Base-by-base conservation (phyloP, 2,113 vertebrate species). In the Ciconia stormi region DNA sequence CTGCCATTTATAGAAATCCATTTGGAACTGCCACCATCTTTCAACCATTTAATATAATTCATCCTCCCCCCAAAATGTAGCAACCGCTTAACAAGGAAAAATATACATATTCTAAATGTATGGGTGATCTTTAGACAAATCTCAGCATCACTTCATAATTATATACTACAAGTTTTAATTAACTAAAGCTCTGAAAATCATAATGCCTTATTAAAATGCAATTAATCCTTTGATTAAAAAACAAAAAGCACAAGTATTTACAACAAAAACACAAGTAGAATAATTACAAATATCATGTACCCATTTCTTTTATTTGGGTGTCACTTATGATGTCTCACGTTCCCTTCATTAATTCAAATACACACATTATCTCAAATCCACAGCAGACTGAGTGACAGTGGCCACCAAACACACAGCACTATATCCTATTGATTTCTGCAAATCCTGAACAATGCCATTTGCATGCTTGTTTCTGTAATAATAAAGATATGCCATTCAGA, bases 401-500 rank as follows among this genome's bases (percentile, higher is more conserved):
- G 98, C 98, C 99, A 99, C 99, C 99, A 99, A 99, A 99, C 99
- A 99, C 99, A 99, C 98, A 99, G 98, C 98, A 99, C 99, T 99
- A 99, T 99, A 99, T 99, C 99, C 99, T 99, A 99, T 99, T 99
- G 99, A 99, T 99, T 99, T 99, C 99, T 99, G 99, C 99, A 99
- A 99, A 99, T 99, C 99, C 99, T 97, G 99, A 99, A 99, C 99
- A 99, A 99, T 99, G 99, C 99, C 99, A 99, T 99, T 99, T 99
- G 99, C 99, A 99, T 99, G 99, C 99, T 99, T 99, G 99, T 99
- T 99, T 99, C 99, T 99, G 99, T 99, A 99, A 99, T 99, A 99
- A 99, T 99, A 99, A 99, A 99, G 99, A 99, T 99, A 99, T 99
- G 99, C 99, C 98, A 99, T 99, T 99, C 98, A 99, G 99, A 99